Evolutionary conservation across 2,888 invertebrate species (phyloP).

Genomic region (Rhorus exstirpatorius): DNA sequence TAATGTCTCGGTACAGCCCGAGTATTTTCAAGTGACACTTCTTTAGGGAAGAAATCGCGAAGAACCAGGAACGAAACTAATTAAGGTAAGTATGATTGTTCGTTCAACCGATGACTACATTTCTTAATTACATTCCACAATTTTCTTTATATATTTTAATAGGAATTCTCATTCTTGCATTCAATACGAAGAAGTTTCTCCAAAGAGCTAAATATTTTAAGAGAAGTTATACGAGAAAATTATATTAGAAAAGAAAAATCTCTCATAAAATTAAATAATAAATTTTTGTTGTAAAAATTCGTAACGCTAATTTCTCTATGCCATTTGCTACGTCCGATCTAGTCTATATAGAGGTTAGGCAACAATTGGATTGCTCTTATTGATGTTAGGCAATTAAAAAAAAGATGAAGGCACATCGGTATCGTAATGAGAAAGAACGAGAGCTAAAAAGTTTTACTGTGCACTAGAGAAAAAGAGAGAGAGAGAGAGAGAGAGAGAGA

Average conservation of each 20-base stretch:
- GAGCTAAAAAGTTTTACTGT: conserved; percentile 21
- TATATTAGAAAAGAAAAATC: neutral
- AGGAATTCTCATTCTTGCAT: neutral
- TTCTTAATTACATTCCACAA: conserved; percentile 7
- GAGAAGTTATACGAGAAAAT: neutral
- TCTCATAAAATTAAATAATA: neutral
- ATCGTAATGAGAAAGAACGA: conserved; percentile 12
- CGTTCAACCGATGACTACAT: neutral
- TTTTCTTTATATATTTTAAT: neutral
- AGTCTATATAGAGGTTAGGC: neutral
- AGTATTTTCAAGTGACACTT: neutral
- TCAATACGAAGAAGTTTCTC: neutral
- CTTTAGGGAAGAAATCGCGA: neutral
- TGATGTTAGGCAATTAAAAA: neutral
- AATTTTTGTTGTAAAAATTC: neutral
- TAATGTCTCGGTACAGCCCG: neutral
- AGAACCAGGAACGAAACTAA: neutral
- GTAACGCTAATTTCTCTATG: neutral
- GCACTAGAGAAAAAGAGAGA: neutral
- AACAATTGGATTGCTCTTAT: neutral
- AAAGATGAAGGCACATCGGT: conserved; percentile 19
- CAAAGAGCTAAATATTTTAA: neutral
- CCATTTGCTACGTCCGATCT: neutral
- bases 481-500: conserved; percentile 15
- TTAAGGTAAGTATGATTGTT: neutral